Evolutionary conservation across 2,797 vertebrate species (phyloP).

Genomic region (Xenops minutus): DNA sequence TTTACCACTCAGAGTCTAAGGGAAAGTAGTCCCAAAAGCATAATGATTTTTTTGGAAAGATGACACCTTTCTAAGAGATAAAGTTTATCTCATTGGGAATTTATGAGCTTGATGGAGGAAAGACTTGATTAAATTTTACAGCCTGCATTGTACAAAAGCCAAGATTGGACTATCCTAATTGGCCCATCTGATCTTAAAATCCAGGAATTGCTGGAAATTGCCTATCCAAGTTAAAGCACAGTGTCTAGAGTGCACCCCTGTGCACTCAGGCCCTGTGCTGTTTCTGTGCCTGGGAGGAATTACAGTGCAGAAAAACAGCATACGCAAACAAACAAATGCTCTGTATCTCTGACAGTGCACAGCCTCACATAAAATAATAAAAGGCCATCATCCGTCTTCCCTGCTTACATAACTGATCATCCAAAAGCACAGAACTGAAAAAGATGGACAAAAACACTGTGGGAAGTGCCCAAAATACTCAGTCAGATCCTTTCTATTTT

Average conservation of each 20-base stretch:
- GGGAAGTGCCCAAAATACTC: neutral
- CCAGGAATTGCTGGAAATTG: constrained; percentile 18
- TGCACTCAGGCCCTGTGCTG: neutral
- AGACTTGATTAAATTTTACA: constrained; percentile 50
- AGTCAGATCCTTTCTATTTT: neutral
- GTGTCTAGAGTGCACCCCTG: neutral
- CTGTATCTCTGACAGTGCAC: neutral
- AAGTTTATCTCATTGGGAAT: neutral
- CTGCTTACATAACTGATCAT: neutral
- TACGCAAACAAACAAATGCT: neutral
- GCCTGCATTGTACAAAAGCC: constrained; percentile 8
- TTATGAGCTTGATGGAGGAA: constrained; percentile 31
- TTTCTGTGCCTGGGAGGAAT: neutral
- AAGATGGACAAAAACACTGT: neutral
- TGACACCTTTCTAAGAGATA: neutral
- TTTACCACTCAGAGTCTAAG: neutral
- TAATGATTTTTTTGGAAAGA: neutral
- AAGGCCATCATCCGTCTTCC: neutral
- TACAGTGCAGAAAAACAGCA: neutral
- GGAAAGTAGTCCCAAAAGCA: neutral
- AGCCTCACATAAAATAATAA: neutral
- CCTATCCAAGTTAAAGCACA: neutral
- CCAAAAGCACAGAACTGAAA: neutral
- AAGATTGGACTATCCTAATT: constrained; percentile 54
- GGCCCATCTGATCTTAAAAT: constrained; percentile 43